Base-by-base conservation (phyloP, 2,797 vertebrate species). In the Clarias pachynema region DNA sequence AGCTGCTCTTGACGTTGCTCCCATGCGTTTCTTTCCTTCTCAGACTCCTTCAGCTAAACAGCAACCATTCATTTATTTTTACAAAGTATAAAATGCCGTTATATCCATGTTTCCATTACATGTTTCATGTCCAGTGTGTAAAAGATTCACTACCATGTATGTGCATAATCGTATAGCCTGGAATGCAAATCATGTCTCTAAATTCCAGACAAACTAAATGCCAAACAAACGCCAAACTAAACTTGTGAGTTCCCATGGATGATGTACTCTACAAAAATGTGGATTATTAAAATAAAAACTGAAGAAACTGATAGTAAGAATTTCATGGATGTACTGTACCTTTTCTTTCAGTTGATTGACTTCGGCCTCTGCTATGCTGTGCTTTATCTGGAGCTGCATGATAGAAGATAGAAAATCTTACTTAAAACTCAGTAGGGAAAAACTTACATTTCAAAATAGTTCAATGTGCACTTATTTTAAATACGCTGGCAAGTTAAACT, bases 341-440 rank as follows among this genome's bases (percentile, higher is more conserved):
- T 94, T 96, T 87, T 97, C 96, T 85, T 95, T 97, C 29, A 98
- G 91, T 82, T 97, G 95, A 88, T 93, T 94, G 87, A 97, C 94
- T 94, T 98, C 97, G 86, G 96, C 94, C 70, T 89, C 85, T 10
- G 95, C 95, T 86, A 97, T 92, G 82, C 94, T 95, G 87, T 97
- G 94, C 89, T 97, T 96, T 84, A 97, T 93, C 81, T 97, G 96
- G 60, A 98, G 92, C 97, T 98, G 68, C 24, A 24, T 63, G 81
- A 70, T 89, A 91, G 1, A 49, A 49, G 10, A 49, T 49, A 91
- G 78, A 91, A 84, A 89, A 34, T 37, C 53, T 22, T 86, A 85
- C 77, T 82, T 62, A 63, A 86, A 85, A 65, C 1, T 15, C 4
- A 5, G 77, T 80, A 69, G 85, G 68, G 81, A 87, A 29, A 37